Conservation (phyloP, 1,140 invertebrate species). For the Anoplolepis gracilipes region DNA sequence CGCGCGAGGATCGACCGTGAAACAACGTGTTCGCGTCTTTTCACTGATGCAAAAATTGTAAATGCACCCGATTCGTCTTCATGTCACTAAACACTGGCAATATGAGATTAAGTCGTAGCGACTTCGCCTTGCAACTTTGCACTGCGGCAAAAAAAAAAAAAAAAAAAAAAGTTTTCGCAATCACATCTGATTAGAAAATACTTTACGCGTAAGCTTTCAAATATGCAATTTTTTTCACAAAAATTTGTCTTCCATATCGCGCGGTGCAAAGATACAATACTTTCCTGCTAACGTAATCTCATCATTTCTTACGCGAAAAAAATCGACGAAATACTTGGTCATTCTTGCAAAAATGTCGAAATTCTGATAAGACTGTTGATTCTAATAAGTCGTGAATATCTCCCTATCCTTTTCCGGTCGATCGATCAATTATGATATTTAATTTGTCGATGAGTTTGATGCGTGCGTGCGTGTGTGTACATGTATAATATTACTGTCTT, state of each 20-base stretch:
- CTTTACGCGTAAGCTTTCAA: neutral
- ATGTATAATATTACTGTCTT: conserved; percentile 25
- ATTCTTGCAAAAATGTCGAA: conserved; percentile 1
- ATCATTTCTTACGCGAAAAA: conserved; percentile 1
- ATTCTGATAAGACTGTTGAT: neutral
- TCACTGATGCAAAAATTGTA: conserved; percentile 14
- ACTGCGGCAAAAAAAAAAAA: neutral
- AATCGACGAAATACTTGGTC: neutral
- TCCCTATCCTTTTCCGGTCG: neutral
- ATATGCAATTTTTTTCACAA: neutral
- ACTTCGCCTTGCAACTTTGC: neutral
- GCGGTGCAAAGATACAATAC: conserved; percentile 31
- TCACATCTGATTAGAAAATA: neutral
- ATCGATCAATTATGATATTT: conserved; percentile 5
- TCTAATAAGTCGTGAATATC: neutral
- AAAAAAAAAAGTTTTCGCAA: too few relatives aligned
- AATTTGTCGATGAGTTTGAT: conserved; percentile 23
- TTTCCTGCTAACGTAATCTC: neutral
- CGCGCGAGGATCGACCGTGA: conserved; percentile 33
- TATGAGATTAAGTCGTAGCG: neutral
- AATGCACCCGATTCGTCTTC: neutral
- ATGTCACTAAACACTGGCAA: neutral
- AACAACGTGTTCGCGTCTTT: conserved; percentile 5
- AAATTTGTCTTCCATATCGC: neutral
- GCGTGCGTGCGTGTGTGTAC: conserved; percentile 15